phyloP scores from a whole-genome alignment of 30 jellyfish, hydroid and myxozoan species.

The Mastigias papua region DNA sequence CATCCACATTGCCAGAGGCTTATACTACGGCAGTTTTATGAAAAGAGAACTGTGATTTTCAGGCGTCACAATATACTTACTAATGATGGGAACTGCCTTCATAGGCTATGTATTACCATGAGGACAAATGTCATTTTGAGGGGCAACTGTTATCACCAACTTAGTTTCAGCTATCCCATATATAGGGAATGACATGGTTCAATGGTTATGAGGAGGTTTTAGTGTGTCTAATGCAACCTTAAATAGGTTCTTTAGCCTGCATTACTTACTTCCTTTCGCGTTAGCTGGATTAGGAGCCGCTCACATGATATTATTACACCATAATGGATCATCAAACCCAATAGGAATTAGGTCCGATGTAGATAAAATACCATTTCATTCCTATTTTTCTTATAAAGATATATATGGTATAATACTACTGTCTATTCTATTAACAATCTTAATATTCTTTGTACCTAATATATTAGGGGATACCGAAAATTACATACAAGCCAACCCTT shows the following conservation, averaged over 20 bases:
- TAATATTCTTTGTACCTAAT: conserved; percentile 28
- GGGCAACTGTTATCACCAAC: conserved; percentile 71
- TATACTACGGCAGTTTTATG: conserved; percentile 56
- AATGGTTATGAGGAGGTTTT: conserved; percentile 75
- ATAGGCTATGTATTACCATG: conserved; percentile 73
- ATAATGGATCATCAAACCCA: conserved; percentile 61
- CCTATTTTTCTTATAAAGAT: conserved; percentile 61
- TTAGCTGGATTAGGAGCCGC: conserved; percentile 22
- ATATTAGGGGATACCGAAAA: conserved; percentile 63
- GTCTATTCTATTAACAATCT: neutral
- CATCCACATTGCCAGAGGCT: conserved; percentile 61
- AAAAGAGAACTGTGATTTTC: conserved; percentile 1
- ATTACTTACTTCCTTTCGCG: conserved; percentile 44
- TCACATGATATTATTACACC: conserved; percentile 28
- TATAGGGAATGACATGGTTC: conserved; percentile 49
- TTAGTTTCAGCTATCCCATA: conserved; percentile 59
- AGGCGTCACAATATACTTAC: conserved; percentile 10
- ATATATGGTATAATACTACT: conserved; percentile 1
- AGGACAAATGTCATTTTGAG: conserved; percentile 75
- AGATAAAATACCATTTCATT: conserved; percentile 56
- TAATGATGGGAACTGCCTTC: conserved; percentile 72
- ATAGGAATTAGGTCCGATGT: conserved; percentile 26
- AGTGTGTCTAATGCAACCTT: conserved; percentile 59
- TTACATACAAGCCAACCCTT: conserved; percentile 53
- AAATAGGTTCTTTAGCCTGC: conserved; percentile 50